These are phyloP conservation scores for Halichoeres trimaculatus DNA, from an alignment of 2,113 vertebrate genomes.

Conservation along the genomic window DNA sequence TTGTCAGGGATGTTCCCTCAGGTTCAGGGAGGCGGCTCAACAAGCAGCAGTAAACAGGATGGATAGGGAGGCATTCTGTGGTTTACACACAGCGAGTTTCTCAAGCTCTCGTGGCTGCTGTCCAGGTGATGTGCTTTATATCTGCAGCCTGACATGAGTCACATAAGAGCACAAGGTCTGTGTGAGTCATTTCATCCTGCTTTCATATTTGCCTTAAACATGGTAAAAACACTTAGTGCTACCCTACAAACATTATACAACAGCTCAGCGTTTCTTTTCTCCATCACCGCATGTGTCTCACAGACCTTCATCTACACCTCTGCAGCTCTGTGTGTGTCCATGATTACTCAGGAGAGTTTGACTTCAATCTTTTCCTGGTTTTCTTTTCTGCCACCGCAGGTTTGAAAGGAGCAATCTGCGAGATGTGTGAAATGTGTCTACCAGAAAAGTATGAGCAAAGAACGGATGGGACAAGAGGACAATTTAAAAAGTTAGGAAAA, in stretches of 20 bases:
- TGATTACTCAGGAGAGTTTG: constrained; percentile 16
- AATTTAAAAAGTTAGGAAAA: not conserved
- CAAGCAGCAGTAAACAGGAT: constrained; percentile 12
- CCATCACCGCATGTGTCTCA: constrained; percentile 3
- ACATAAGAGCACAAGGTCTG: constrained; percentile 13
- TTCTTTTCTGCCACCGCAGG: not conserved
- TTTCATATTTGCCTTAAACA: constrained; percentile 17
- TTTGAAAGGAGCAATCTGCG: not conserved
- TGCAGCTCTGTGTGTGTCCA: not conserved
- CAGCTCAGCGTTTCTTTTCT: constrained; percentile 26
- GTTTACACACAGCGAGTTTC: constrained; percentile 10
- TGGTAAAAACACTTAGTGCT: constrained; percentile 24
- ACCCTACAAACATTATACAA: constrained; percentile 1
- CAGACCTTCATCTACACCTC: constrained; percentile 11
- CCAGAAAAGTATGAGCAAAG: too few relatives aligned
- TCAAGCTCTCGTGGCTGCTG: constrained; percentile 34
- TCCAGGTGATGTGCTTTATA: constrained; percentile 24
- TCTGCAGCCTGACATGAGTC: constrained; percentile 17
- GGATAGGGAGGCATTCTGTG: not conserved
- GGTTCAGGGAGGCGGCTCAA: constrained; percentile 5
- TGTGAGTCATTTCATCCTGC: constrained; percentile 7
- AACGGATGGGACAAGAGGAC: not conserved
- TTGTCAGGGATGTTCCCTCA: constrained; percentile 35
- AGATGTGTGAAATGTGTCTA: not conserved
- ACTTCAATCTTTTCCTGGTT: not conserved